A percentile compares a stretch with the other conserved stretches of the same genome.
These are phyloP conservation scores for Pelusios castaneus DNA, from an alignment of 2,113 vertebrate species.

Conservation along the genomic window DNA sequence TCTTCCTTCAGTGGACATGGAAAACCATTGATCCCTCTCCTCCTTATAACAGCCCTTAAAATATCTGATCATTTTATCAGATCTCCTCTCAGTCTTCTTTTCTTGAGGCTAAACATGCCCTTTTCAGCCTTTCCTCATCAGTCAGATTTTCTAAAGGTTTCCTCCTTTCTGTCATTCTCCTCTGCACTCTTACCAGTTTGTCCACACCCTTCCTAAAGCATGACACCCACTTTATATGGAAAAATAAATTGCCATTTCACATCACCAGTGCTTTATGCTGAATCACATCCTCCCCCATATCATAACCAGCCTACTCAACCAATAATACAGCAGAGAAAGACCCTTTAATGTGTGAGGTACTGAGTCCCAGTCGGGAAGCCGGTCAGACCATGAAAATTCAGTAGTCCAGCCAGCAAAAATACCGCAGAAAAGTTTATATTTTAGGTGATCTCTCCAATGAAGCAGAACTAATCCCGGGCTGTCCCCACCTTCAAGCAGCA, in stretches of 20 bases:
- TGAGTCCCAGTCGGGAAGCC: not conserved
- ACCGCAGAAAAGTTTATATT: not conserved
- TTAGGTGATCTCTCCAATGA: conserved; percentile 46
- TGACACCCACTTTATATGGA: not conserved
- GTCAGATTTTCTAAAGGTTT: not conserved
- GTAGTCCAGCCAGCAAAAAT: not conserved
- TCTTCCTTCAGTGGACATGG: not conserved
- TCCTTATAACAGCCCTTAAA: not conserved
- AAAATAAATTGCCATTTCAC: not conserved
- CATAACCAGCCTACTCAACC: not conserved
- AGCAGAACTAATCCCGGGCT: conserved; percentile 46
- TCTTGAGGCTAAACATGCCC: not conserved
- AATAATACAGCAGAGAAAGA: not conserved
- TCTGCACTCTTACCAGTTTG: not conserved
- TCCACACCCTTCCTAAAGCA: not conserved
- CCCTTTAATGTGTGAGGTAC: not conserved
- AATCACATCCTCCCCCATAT: not conserved
- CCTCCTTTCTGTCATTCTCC: not conserved
- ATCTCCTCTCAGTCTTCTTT: not conserved
- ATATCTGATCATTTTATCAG: not conserved
- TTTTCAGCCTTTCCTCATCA: not conserved
- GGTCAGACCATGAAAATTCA: conserved; percentile 46
- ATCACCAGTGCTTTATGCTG: accelerated
- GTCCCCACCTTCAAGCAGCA: conserved; percentile 32
- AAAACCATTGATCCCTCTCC: not conserved